phyloP scores from a whole-genome alignment of 1,140 invertebrate genomes.

The Drosophila guanche region DNA sequence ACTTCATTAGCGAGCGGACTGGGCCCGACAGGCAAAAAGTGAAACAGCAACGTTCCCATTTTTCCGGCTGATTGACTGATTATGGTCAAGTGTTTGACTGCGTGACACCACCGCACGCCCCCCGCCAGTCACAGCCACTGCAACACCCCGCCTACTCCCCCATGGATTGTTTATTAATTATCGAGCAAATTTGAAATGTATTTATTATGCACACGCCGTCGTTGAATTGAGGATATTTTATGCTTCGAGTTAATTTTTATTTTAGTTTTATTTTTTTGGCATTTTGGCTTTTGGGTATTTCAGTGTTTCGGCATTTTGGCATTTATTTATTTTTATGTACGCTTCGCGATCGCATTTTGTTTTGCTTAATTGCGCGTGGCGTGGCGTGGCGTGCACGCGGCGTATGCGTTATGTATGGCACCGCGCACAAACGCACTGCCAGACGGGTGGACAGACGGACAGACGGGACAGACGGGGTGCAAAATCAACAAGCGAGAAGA shows the following conservation, averaged over 20 bases:
- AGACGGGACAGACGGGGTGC: slow-evolving; percentile 3
- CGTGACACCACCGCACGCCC: neutral
- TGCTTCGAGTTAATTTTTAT: slow-evolving; percentile 52
- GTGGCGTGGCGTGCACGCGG: slow-evolving; percentile 71
- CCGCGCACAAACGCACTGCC: slow-evolving; percentile 69
- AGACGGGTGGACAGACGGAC: slow-evolving; percentile 1
- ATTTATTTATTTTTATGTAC: slow-evolving; percentile 48
- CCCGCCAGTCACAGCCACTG: neutral
- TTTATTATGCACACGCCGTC: slow-evolving; percentile 70
- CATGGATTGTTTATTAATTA: slow-evolving; percentile 66
- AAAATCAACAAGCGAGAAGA: slow-evolving; percentile 59
- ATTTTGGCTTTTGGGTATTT: slow-evolving; percentile 12
- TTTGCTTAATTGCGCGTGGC: slow-evolving; percentile 76
- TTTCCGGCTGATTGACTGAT: slow-evolving; percentile 77
- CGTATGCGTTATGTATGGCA: slow-evolving; percentile 63
- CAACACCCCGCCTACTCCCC: neutral
- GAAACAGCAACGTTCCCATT: slow-evolving; percentile 54
- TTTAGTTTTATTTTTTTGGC: slow-evolving; percentile 35
- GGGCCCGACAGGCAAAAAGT: slow-evolving; percentile 11
- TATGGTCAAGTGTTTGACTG: slow-evolving; percentile 76
- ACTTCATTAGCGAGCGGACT: slow-evolving; percentile 64
- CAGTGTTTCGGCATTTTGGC: neutral
- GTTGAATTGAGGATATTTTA: slow-evolving; percentile 56
- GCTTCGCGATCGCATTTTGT: slow-evolving; percentile 66
- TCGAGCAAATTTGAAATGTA: slow-evolving; percentile 53